A percentile compares a stretch with the other conserved stretches of the same genome.
Conservation (phyloP, 2,888 invertebrate species). For the Brachynemurus nebulosus region DNA sequence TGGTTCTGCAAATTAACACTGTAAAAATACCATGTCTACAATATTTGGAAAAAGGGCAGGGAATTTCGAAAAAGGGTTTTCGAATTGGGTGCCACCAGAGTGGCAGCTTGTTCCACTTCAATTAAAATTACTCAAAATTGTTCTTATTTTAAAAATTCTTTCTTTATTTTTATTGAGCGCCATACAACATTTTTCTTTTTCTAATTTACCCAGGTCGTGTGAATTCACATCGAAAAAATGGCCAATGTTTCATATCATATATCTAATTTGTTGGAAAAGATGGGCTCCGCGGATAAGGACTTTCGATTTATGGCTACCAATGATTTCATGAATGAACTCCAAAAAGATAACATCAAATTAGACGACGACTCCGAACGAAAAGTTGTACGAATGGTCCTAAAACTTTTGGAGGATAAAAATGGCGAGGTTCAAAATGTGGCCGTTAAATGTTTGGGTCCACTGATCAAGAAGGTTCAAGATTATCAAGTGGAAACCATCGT, state of each 20-base stretch:
- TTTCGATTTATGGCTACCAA: constrained; percentile 99
- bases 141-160: too few species aligned
- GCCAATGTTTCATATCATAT: constrained; percentile 79
- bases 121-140: too few species aligned
- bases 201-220: too few species aligned
- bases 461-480: constrained; percentile 46
- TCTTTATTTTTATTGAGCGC: too few species aligned
- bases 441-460: constrained; percentile 60
- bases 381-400: constrained; percentile 92
- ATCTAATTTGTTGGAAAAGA: constrained; percentile 96
- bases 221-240: too few species aligned
- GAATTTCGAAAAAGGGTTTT: too few species aligned
- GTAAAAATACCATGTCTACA: too few species aligned
- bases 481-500: constrained; percentile 96
- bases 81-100: too few species aligned
- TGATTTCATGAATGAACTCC: constrained; percentile 96
- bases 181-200: too few species aligned
- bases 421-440: constrained; percentile 99
- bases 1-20: too few species aligned
- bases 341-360: constrained; percentile 96
- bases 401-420: constrained; percentile 93
- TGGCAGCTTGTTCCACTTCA: too few species aligned
- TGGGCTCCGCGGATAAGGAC: constrained; percentile 95
- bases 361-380: constrained; percentile 99
- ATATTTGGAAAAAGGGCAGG: too few species aligned